Evolutionary conservation across 2,888 invertebrate species (phyloP), one percentile per base, ranked within the genome.

Genomic region (Brachypterus glaber): DNA sequence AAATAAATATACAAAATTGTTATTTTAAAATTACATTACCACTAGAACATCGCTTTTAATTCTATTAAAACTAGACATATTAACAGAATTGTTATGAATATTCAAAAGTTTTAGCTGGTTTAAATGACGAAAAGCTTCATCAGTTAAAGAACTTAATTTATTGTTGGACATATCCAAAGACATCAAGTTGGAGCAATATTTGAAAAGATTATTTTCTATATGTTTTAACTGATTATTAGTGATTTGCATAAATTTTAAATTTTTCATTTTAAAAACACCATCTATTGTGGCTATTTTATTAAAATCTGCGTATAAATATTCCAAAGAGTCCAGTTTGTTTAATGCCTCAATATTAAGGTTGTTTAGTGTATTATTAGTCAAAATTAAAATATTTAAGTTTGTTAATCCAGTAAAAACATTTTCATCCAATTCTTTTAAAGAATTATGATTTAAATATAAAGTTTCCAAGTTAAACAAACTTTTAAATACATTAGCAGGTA

Each of bases 381-480:
- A 27, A 5, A 27, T 27, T 11, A 27, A 27, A 5, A 27, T 5
- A 27, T 27, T 27, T 11, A 27, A 11, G 8, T 27, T 27, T 27
- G 27, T 4, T 11, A 27, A 27, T 11, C 27, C 27, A 11, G 8
- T 27, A 27, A 27, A 27, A 4, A 4, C 12, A 27, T 11, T 11
- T 9, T 11, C 12, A 4, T 11, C 12, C 5, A 27, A 11, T 5
- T 4, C 4, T 27, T 27, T 27, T 11, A 27, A 11, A 9, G 12
- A 27, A 27, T 27, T 27, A 13, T 27, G 27, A 27, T 5, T 27
- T 11, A 27, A 27, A 27, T 27, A 27, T 11, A 27, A 27, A 13
- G 7, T 9, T 27, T 27, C 27, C 12, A 27, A 13, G 12, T 27
- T 27, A 13, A 27, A 5, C 12, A 27, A 27, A 11, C 12, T 4